Percentiles rank a stretch among this genome's conserved stretches.
These are phyloP conservation scores for Aphaenogaster ashmeadi DNA, from an alignment of 1,140 invertebrate genomes.

Conservation along the genomic window DNA sequence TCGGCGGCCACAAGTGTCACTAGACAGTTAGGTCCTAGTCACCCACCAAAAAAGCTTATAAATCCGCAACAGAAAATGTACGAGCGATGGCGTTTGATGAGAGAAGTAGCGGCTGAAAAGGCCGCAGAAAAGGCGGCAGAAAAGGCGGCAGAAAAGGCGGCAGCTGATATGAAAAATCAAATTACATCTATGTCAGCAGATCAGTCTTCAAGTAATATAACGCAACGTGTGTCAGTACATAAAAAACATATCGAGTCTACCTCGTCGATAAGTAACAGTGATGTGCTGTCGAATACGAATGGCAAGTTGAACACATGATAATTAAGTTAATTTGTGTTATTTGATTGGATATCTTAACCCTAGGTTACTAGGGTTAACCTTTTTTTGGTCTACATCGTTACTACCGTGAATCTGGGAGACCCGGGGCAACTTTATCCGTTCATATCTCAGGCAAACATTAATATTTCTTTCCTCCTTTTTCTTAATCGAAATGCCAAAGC, in stretches of 20 bases:
- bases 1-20: conserved; percentile 76
- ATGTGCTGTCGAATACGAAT: conserved; percentile 81
- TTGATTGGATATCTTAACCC: neutral
- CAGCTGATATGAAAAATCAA: conserved; percentile 31
- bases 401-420: too few relatives aligned
- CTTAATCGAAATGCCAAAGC: too few relatives aligned
- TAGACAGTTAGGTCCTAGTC: conserved; percentile 77
- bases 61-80: conserved; percentile 85
- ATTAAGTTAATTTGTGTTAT: neutral
- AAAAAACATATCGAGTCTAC: conserved; percentile 42
- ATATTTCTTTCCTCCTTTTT: too few relatives aligned
- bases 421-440: too few relatives aligned
- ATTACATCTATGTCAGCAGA: conserved; percentile 28
- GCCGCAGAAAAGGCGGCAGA: conserved; percentile 66
- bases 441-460: too few relatives aligned
- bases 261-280: conserved; percentile 57
- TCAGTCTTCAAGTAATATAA: neutral
- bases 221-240: neutral
- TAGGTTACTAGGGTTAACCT: too few relatives aligned
- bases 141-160: conserved; percentile 63
- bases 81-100: conserved; percentile 84
- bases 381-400: too few relatives aligned
- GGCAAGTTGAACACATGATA: conserved; percentile 64
- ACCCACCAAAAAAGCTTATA: conserved; percentile 77
- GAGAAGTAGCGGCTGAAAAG: conserved; percentile 79